Evolutionary conservation across 1,140 invertebrate genomes (phyloP).

Genomic region (Pseudomyrmex sp.): DNA sequence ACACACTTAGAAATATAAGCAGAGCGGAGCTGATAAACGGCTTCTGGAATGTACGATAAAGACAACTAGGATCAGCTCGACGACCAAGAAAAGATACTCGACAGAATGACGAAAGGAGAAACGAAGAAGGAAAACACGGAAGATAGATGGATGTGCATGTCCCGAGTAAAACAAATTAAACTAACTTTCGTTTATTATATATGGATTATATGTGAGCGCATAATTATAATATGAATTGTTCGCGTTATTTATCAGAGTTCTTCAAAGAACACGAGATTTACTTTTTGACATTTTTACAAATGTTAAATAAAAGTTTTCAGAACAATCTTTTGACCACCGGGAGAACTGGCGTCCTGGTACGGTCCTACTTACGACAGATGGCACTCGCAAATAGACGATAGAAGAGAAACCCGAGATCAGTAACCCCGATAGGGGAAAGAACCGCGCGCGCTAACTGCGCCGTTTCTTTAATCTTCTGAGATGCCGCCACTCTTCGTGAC

Average conservation of each 20-base stretch:
- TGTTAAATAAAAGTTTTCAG: neutral
- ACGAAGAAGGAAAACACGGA: slow-evolving; percentile 4
- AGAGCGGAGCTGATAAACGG: slow-evolving; percentile 77
- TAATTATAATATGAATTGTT: slow-evolving; percentile 25
- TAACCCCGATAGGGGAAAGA: slow-evolving; percentile 81
- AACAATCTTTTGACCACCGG: neutral
- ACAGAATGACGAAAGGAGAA: slow-evolving; percentile 17
- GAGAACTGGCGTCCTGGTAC: slow-evolving; percentile 66
- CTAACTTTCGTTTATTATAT: neutral
- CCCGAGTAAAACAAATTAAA: slow-evolving; percentile 27
- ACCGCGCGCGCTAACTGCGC: slow-evolving; percentile 73
- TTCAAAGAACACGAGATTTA: slow-evolving; percentile 44
- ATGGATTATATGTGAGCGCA: neutral
- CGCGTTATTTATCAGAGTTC: neutral
- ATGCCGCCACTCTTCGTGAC: slow-evolving; percentile 71
- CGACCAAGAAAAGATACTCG: slow-evolving; percentile 55
- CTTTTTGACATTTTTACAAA: neutral
- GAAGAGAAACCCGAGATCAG: slow-evolving; percentile 80
- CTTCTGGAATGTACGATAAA: slow-evolving; percentile 82
- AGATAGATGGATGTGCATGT: slow-evolving; percentile 37
- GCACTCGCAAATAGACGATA: slow-evolving; percentile 80
- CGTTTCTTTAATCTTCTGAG: slow-evolving; percentile 71
- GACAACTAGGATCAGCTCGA: slow-evolving; percentile 70
- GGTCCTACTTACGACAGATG: slow-evolving; percentile 78
- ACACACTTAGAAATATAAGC: slow-evolving; percentile 74